Percentiles rank a stretch among this genome's conserved stretches.
These are phyloP conservation scores for Halichoeres trimaculatus DNA, from an alignment of 2,113 vertebrate genomes.

Conservation along the genomic window DNA sequence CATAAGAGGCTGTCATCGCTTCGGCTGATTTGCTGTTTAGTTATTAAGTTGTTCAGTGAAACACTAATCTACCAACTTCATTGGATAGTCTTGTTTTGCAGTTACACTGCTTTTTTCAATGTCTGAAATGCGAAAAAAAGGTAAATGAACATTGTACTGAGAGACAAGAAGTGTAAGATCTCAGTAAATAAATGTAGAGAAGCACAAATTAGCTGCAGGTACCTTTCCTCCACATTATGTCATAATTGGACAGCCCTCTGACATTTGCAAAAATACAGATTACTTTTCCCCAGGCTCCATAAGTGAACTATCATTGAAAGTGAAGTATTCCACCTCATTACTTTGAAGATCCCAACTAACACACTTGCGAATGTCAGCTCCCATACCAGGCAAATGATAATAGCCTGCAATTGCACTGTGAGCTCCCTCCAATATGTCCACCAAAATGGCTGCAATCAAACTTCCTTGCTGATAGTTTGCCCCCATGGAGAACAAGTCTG, in stretches of 20 bases:
- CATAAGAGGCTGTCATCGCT: neutral
- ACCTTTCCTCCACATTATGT: slow-evolving; percentile 12
- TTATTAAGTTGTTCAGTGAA: neutral
- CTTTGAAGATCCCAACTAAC: slow-evolving; percentile 23
- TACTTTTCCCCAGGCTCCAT: slow-evolving; percentile 5
- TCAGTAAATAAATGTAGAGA: neutral
- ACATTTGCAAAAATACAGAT: slow-evolving; percentile 14
- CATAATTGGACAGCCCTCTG: slow-evolving; percentile 16
- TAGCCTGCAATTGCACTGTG: neutral
- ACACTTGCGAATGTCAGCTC: slow-evolving; percentile 37
- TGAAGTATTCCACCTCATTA: slow-evolving; percentile 45
- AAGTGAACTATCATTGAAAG: slow-evolving; percentile 22
- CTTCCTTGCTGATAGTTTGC: neutral
- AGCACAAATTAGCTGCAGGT: neutral
- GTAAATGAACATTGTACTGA: neutral
- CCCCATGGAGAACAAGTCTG: neutral
- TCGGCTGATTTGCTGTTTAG: neutral
- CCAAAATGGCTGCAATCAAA: neutral
- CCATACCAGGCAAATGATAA: slow-evolving; percentile 8
- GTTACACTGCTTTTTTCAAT: no score
- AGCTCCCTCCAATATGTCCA: neutral
- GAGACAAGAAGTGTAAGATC: neutral
- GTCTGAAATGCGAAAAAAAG: no score
- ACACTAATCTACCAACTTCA: neutral
- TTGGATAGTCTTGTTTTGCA: no score